phyloP scores from a whole-genome alignment of 2,113 vertebrate genomes.

The Zosterops borbonicus region DNA sequence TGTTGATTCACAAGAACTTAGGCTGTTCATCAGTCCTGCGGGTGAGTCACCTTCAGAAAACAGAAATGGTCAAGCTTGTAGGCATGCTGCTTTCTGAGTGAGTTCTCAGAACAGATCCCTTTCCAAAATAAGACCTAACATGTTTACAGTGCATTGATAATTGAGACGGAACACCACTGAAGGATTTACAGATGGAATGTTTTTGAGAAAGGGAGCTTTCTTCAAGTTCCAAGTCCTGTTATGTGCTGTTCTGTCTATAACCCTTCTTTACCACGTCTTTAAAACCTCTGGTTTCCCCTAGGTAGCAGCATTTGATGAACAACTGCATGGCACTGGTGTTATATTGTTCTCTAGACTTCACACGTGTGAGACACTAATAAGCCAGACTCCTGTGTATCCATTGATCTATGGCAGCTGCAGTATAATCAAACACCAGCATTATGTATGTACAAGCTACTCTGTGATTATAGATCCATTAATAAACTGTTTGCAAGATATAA shows the following conservation, averaged over 20 bases:
- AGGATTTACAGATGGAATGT: background rate
- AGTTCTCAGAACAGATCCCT: background rate
- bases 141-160: background rate
- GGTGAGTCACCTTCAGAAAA: background rate
- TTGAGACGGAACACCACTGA: background rate
- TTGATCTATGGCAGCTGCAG: conserved; percentile 50
- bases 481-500: conserved; percentile 47
- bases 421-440: conserved; percentile 19
- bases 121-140: background rate
- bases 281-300: background rate
- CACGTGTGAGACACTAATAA: background rate
- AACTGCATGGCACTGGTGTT: background rate
- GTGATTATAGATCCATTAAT: conserved; percentile 55
- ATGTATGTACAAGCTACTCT: conserved; percentile 14
- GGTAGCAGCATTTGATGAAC: background rate
- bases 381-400: conserved; percentile 8
- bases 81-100: background rate
- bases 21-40: background rate
- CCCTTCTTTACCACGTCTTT: background rate
- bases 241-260: background rate
- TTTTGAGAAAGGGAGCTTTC: background rate
- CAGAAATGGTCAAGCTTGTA: background rate
- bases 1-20: background rate
- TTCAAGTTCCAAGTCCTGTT: background rate
- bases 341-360: background rate